Conservation (phyloP, 2,888 invertebrate genomes). For the Eristalinus sepulchralis region DNA sequence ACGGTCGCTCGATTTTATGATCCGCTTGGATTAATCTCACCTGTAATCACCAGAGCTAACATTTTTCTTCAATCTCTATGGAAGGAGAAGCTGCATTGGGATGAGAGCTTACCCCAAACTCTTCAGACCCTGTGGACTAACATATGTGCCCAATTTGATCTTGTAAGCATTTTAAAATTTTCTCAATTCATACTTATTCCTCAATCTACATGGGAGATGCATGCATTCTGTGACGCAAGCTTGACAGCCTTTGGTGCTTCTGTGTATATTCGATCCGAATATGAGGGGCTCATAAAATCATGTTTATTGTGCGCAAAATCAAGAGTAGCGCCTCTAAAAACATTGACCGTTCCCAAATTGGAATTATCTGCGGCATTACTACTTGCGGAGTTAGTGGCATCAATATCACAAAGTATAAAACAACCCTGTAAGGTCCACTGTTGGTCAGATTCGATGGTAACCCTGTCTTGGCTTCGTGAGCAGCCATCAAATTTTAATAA, state of each 20-base stretch:
- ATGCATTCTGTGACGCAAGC: constrained; percentile 56
- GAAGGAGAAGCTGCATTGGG: constrained; percentile 59
- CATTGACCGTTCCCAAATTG: constrained; percentile 59
- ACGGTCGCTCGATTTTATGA: constrained; percentile 55
- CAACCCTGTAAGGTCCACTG: constrained; percentile 28
- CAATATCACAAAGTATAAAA: background rate
- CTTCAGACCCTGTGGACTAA: constrained; percentile 14
- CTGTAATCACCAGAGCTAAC: constrained; percentile 57
- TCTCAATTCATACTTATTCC: constrained; percentile 25
- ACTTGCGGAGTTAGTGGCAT: constrained; percentile 31
- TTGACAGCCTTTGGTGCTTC: constrained; percentile 47
- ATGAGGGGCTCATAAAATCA: background rate
- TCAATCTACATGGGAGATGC: constrained; percentile 26
- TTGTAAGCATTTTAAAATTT: too few species aligned
- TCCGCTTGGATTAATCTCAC: constrained; percentile 84
- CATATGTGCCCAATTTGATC: constrained; percentile 16
- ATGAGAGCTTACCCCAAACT: constrained; percentile 52
- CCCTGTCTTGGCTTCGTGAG: constrained; percentile 46
- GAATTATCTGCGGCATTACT: constrained; percentile 50
- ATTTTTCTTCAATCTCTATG: constrained; percentile 65
- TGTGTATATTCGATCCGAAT: constrained; percentile 35
- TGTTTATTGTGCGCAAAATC: constrained; percentile 39
- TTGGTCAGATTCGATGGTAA: constrained; percentile 54
- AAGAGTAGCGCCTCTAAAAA: constrained; percentile 40
- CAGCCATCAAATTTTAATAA: too few species aligned